A percentile compares a stretch with the other conserved stretches of the same genome.
Conservation (phyloP, 2,113 vertebrate genomes). For the Piprites chloris region DNA sequence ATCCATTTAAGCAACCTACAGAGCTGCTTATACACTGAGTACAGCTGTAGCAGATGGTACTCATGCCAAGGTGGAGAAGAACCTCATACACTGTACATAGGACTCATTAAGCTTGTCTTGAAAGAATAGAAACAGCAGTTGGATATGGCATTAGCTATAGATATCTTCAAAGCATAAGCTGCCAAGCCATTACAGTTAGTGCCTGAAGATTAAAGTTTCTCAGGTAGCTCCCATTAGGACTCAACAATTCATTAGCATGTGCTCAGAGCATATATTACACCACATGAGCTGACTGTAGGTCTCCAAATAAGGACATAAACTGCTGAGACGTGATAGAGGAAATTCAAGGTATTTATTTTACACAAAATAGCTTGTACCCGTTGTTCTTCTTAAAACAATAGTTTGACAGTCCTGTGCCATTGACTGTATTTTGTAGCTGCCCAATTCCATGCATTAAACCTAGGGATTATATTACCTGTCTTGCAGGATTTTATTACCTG, state of each 20-base stretch:
- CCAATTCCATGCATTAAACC: background rate
- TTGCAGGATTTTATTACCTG: background rate
- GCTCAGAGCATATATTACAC: background rate
- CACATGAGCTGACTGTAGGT: background rate
- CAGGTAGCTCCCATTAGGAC: background rate
- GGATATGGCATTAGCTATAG: background rate
- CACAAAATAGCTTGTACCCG: background rate
- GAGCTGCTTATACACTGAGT: background rate
- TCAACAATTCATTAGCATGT: background rate
- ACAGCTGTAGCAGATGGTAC: background rate
- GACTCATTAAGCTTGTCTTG: background rate
- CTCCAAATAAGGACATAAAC: background rate
- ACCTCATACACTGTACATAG: background rate
- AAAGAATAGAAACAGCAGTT: background rate
- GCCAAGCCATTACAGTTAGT: background rate
- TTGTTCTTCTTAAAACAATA: background rate
- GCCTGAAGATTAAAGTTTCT: background rate
- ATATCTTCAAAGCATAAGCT: background rate
- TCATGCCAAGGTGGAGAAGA: background rate
- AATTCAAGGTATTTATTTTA: background rate
- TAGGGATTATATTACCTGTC: background rate
- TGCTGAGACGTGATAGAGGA: background rate
- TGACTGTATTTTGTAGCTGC: background rate
- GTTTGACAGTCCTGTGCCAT: background rate
- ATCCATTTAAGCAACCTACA: background rate